phyloP scores from a whole-genome alignment of 2,113 vertebrate genomes.

The Urocolius indicus region DNA sequence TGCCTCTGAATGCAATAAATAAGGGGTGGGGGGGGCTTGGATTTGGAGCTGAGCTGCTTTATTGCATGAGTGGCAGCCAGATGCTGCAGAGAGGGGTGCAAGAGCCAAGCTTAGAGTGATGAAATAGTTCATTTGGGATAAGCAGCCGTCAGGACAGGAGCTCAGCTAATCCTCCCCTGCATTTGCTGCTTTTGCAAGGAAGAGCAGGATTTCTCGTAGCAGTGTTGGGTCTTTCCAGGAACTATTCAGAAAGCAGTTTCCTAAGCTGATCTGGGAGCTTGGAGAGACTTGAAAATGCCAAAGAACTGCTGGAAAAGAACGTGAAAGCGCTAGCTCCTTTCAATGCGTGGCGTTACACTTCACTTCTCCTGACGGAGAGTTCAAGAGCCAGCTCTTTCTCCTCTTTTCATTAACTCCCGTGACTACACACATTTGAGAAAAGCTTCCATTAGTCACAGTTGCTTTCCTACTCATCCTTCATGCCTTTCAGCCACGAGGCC shows the following conservation, averaged over 20 bases:
- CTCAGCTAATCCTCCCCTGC: not conserved
- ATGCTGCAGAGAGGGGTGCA: accelerated
- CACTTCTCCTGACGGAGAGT: constrained; percentile 7
- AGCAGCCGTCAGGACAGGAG: not conserved
- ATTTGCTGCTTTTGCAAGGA: not conserved
- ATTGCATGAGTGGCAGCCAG: not conserved
- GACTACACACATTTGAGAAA: constrained; percentile 32
- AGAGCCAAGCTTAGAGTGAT: not conserved
- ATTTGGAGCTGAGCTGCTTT: not conserved
- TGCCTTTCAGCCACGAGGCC: constrained; percentile 24
- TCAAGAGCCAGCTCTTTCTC: constrained; percentile 18
- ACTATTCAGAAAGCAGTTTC: not conserved
- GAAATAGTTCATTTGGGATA: not conserved
- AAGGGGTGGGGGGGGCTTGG: not conserved
- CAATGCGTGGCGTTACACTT: not conserved
- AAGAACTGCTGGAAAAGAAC: constrained; percentile 31
- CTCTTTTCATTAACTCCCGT: constrained; percentile 52
- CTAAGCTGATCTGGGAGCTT: not conserved
- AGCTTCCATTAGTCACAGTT: constrained; percentile 65
- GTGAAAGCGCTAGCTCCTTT: constrained; percentile 25
- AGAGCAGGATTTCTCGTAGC: not conserved
- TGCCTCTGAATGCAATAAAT: not conserved
- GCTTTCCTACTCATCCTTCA: constrained; percentile 62
- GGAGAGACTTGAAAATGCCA: not conserved
- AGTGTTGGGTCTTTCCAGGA: not conserved